phyloP scores from a whole-genome alignment of 1,140 invertebrate genomes.

The Macrotrachela quadricornifera region DNA sequence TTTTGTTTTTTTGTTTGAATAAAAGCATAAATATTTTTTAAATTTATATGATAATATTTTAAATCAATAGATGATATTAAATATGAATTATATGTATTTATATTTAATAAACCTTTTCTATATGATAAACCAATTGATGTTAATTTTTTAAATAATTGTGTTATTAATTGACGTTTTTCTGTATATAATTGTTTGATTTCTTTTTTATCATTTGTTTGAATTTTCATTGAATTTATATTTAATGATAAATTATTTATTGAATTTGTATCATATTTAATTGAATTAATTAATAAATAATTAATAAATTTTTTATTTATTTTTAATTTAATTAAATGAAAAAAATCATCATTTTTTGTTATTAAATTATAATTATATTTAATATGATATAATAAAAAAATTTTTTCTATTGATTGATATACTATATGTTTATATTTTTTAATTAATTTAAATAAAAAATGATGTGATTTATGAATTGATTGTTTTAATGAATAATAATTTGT shows the following conservation, averaged over 20 bases:
- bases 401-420: background rate
- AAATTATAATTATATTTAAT: background rate
- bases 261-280: background rate
- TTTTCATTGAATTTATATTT: too few species aligned
- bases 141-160: background rate
- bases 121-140: slow-evolving; percentile 1
- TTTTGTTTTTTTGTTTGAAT: too few species aligned
- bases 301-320: background rate
- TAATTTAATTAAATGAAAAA: background rate
- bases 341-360: too few species aligned
- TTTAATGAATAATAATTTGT: slow-evolving; percentile 6
- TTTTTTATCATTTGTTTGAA: background rate
- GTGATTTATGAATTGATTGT: background rate
- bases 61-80: too few species aligned
- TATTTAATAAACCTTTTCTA: background rate
- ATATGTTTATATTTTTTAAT: background rate
- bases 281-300: background rate
- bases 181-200: slow-evolving; percentile 1
- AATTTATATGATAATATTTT: too few species aligned
- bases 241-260: background rate
- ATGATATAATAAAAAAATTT: background rate
- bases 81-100: background rate
- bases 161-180: background rate
- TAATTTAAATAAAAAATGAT: background rate
- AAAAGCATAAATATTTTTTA: too few species aligned